Evolutionary conservation across 2,888 invertebrate species (phyloP).

Genomic region (Oxyscelio sp.): DNA sequence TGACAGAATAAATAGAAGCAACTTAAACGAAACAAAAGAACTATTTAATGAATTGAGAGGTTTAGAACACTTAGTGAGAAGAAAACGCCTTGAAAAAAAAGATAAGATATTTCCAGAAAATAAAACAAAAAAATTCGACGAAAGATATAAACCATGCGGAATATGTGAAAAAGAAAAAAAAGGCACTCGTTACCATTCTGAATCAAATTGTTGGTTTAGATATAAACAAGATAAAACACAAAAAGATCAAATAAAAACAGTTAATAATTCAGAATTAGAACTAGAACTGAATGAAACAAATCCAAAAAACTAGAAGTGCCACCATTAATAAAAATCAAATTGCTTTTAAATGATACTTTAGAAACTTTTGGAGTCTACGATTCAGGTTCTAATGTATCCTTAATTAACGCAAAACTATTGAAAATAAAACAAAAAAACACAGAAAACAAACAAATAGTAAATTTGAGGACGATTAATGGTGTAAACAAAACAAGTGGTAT

Average conservation of each 20-base stretch:
- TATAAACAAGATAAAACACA: constrained; percentile 58
- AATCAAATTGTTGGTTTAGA: constrained; percentile 74
- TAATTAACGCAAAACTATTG: constrained; percentile 60
- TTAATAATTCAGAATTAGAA: constrained; percentile 77
- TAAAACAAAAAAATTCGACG: constrained; percentile 59
- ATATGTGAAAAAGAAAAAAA: constrained; percentile 78
- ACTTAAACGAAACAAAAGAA: constrained; percentile 78
- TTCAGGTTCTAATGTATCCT: constrained; percentile 75
- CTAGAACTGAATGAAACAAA: constrained; percentile 74
- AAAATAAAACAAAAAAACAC: constrained; percentile 53
- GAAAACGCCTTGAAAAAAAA: constrained; percentile 65
- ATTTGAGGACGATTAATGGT: constrained; percentile 76
- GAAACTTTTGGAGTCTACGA: constrained; percentile 72
- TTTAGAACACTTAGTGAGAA: constrained; percentile 78
- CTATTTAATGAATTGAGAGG: constrained; percentile 81
- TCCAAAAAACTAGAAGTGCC: constrained; percentile 78
- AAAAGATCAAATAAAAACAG: constrained; percentile 55
- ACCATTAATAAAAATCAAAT: constrained; percentile 76
- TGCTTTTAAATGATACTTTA: constrained; percentile 59
- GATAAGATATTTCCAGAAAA: constrained; percentile 49
- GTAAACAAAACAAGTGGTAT: constrained; percentile 71
- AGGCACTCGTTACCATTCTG: constrained; percentile 72
- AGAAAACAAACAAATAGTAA: constrained; percentile 32
- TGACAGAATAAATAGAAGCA: constrained; percentile 81
- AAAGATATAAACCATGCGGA: constrained; percentile 75